Evolutionary conservation across 2,113 vertebrate genomes (phyloP).

Genomic region (Indicator indicator): DNA sequence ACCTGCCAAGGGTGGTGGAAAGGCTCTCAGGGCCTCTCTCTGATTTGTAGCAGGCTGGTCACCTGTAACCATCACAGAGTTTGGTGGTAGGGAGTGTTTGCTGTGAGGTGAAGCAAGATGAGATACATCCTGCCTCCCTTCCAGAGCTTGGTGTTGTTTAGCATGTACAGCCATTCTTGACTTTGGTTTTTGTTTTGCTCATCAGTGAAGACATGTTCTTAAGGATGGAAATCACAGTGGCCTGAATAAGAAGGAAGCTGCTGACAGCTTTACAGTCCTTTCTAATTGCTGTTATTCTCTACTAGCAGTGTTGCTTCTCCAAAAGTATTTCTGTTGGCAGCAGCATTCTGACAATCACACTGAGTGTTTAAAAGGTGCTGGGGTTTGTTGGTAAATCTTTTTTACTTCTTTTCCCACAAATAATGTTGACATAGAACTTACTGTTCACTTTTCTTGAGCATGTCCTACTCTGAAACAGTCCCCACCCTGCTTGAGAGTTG

Average conservation of each 20-base stretch:
- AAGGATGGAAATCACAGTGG: not conserved
- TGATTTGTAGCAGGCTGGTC: not conserved
- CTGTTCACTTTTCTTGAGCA: not conserved
- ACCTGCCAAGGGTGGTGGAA: not conserved
- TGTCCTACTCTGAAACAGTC: not conserved
- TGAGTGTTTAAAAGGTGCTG: not conserved
- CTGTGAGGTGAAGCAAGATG: not conserved
- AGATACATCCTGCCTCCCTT: not conserved
- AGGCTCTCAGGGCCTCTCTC: not conserved
- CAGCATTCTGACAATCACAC: not conserved
- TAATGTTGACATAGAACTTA: not conserved
- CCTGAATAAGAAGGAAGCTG: not conserved
- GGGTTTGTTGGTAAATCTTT: not conserved
- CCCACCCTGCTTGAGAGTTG: not conserved
- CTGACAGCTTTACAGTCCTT: conserved; percentile 14
- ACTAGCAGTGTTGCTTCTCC: not conserved
- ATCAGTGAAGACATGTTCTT: not conserved
- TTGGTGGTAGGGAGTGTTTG: not conserved
- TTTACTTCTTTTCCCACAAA: not conserved
- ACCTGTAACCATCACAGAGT: not conserved
- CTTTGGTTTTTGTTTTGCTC: not conserved
- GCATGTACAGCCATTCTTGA: not conserved
- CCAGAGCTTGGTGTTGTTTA: not conserved
- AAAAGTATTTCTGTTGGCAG: not conserved
- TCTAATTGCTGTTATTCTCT: conserved; percentile 26